Base-by-base conservation (phyloP, 2,113 vertebrate species). In the Acrocephalus arundinaceus region DNA sequence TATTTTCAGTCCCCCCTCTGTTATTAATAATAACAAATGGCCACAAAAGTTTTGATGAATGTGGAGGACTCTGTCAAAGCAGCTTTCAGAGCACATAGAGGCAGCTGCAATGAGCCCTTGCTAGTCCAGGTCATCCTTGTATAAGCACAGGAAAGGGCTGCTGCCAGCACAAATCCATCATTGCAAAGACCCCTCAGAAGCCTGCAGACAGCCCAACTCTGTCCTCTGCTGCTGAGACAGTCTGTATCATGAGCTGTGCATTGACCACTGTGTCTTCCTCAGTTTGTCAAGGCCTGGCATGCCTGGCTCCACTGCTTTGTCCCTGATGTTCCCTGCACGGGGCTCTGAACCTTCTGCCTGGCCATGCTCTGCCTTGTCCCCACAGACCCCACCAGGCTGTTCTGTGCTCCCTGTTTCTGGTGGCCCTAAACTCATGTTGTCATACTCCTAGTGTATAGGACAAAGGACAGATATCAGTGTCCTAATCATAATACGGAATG, bases 211-310 rank as follows among this genome's bases (percentile, higher is more conserved):
- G 25, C 51, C 8, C 16, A 43, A 18, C n/a, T 67, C n/a, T 8
- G 22, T n/a, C 63, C 76, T 15, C 49, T 81, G 2, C 39, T 55
- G 45, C 74, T 61, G 41, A 45, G 57, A 37, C 5, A 37, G 23
- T 23, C 39, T n/a, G 54, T 31, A 10, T 5, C 18, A 31, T 8
- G 28, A 80, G n/a, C 13, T 0, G 0, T 31, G 39, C 27, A 15
- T 19, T 19, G 11, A 48, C 7, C 15, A 2, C 35, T 49, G 19
- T 0, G 0, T 20, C n/a, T 39, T 35, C 59, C 27, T 48, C 9
- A 6, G 10, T 19, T 18, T 75, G 25, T 13, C 51, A 17, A 23
- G 2, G 3, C 30, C 43, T 54, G 37, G 19, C 43, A 28, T 4
- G 15, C 24, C 66, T 11, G 13, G 46, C 43, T 71, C 31, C 48